Base-by-base conservation (phyloP, 2,888 invertebrate species). In the Eupithecia centaureata region DNA sequence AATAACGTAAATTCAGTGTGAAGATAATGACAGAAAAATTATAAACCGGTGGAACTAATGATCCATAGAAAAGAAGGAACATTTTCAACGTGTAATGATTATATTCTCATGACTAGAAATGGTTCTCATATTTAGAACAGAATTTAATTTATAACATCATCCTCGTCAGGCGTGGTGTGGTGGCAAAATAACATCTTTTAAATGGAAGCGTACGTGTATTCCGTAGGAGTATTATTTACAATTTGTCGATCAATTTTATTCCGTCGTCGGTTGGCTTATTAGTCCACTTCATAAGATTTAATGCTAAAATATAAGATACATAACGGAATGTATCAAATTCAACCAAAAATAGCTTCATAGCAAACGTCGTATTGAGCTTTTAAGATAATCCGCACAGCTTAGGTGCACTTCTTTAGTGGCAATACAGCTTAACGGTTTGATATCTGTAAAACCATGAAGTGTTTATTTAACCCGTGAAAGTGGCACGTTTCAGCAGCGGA, bases 401-500 rank as follows among this genome's bases (percentile, higher is more conserved):
- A 52, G 18, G 25, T 10, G 25, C 27, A 15, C 27, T 7, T 27
- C 13, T 27, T 27, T n/a, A 54, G 8, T 3, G n/a, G 8, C 28
- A 56, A 28, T 28, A 2, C 54, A 56, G 28, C n/a, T n/a, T 28
- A 56, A 56, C 15, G 25, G 30, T 12, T 54, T 25, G 51, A 22
- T 22, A 25, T 27, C 13, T 2, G 8, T 30, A 30, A 56, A 57
- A 57, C 30, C 32, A 57, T 18, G 57, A 57, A 54, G 60, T 60
- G 65, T 32, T 61, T 65, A 52, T 64, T 63, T 57, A 51, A 38
- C 61, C 42, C 52, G 61, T 61, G 60, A 47, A 69, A 66, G 66
- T 61, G 35, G 69, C 69, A 71, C 84, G 85, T 84, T 79, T 77
- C 77, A 77, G 85, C 83, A 82, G 87, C 83, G 85, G 87, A 86